Percentiles rank a stretch among this genome's conserved stretches.
These are phyloP conservation scores for Oryzaephilus surinamensis DNA, from an alignment of 1,140 invertebrate species.

Conservation along the genomic window DNA sequence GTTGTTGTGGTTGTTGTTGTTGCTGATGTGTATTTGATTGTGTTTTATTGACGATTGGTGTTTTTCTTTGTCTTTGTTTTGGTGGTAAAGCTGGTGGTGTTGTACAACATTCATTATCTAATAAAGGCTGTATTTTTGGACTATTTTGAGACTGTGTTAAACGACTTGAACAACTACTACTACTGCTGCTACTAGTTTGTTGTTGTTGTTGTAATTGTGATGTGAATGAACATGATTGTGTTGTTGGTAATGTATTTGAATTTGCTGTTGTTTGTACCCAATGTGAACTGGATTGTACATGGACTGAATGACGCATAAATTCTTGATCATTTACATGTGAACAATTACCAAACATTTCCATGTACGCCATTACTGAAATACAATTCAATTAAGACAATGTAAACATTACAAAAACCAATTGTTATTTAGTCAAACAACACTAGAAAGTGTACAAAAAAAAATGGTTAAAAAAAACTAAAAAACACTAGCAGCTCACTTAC, in stretches of 20 bases:
- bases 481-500: conserved; percentile 53
- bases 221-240: conserved; percentile 49
- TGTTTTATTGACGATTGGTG: too few relatives aligned
- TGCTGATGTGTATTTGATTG: too few relatives aligned
- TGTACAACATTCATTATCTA: too few relatives aligned
- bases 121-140: too few relatives aligned
- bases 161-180: background rate
- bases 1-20: conserved; percentile 23
- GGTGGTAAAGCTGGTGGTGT: conserved; percentile 67
- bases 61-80: conserved; percentile 40
- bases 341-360: conserved; percentile 89
- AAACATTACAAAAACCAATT: background rate
- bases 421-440: background rate
- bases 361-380: conserved; percentile 84
- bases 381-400: background rate
- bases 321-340: conserved; percentile 61
- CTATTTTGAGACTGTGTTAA: too few relatives aligned
- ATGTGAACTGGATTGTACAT: conserved; percentile 47
- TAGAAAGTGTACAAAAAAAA: background rate
- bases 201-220: background rate
- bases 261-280: conserved; percentile 8
- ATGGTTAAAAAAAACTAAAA: background rate
- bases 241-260: conserved; percentile 35
- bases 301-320: conserved; percentile 72
- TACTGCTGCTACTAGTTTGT: background rate